These are phyloP conservation scores for Hippocampus mohnikei DNA, from an alignment of 2,113 vertebrate genomes.

Conservation along the genomic window DNA sequence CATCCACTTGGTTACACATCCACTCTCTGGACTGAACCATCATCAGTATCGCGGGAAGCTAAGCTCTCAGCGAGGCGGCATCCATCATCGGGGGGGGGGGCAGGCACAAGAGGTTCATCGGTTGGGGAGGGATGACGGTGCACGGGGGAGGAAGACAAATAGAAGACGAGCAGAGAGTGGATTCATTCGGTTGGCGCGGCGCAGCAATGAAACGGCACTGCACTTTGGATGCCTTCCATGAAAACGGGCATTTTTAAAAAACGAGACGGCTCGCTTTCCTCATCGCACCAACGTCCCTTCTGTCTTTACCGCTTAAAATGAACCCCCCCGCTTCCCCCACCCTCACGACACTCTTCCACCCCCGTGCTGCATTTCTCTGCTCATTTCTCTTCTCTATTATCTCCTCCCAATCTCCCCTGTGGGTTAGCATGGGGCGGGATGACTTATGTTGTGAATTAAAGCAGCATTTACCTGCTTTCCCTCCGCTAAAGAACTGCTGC, in stretches of 20 bases:
- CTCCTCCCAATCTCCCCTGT: constrained; percentile 43
- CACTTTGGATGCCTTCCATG: constrained; percentile 39
- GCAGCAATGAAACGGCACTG: constrained; percentile 35
- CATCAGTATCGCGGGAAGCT: constrained; percentile 14
- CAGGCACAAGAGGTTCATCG: constrained; percentile 8
- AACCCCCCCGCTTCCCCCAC: background rate
- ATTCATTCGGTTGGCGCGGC: constrained; percentile 40
- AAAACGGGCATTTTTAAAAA: constrained; percentile 48
- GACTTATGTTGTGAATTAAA: constrained; percentile 62
- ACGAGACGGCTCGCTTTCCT: constrained; percentile 38
- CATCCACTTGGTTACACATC: constrained; percentile 18
- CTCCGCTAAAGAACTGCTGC: constrained; percentile 41
- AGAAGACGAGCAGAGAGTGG: constrained; percentile 49
- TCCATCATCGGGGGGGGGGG: constrained; percentile 37
- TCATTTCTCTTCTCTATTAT: constrained; percentile 53
- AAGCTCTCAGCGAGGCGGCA: constrained; percentile 26
- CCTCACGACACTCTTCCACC: background rate
- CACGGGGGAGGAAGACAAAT: background rate
- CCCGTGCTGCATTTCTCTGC: constrained; percentile 15
- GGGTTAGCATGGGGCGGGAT: constrained; percentile 36
- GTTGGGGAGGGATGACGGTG: background rate
- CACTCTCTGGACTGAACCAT: constrained; percentile 16
- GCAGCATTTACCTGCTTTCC: constrained; percentile 55
- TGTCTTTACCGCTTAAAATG: constrained; percentile 5
- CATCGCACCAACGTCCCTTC: constrained; percentile 23